These are phyloP conservation scores for Palythoa caribaeorum DNA, from an alignment of 92 coral and sea anemone species.

Conservation along the genomic window DNA sequence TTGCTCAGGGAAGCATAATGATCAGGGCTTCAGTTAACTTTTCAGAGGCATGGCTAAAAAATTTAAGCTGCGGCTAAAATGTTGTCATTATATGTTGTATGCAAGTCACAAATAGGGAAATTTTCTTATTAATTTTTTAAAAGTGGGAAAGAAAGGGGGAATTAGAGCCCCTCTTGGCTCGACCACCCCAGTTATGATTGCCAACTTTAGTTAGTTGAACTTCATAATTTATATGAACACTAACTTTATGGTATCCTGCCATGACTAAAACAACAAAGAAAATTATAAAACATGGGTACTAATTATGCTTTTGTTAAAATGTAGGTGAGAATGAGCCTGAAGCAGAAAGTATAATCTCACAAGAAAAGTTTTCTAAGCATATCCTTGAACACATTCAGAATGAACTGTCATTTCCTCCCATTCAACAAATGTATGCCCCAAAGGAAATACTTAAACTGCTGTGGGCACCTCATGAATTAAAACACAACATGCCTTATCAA, in stretches of 20 bases:
- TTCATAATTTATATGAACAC: no score
- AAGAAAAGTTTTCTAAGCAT: slow-evolving; percentile 25
- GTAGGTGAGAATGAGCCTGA: slow-evolving; percentile 34
- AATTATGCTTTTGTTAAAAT: not conserved
- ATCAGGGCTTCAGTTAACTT: no score
- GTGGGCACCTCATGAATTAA: slow-evolving; percentile 72
- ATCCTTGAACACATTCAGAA: slow-evolving; percentile 72
- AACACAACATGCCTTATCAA: slow-evolving; percentile 53
- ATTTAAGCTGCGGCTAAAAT: no score
- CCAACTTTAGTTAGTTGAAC: no score
- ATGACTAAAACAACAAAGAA: not conserved
- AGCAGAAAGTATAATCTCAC: slow-evolving; percentile 6
- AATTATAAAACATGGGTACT: not conserved
- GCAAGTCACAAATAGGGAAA: no score
- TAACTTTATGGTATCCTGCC: not conserved
- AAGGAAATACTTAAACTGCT: slow-evolving; percentile 61
- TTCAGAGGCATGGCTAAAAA: no score
- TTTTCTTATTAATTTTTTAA: no score
- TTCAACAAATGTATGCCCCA: slow-evolving; percentile 56
- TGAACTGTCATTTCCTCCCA: slow-evolving; percentile 51
- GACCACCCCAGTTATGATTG: no score
- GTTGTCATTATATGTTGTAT: no score
- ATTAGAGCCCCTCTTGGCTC: no score
- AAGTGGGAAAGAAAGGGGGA: no score
- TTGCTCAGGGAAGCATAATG: no score